phyloP scores from a whole-genome alignment of 2,888 invertebrate genomes.

The Ectemnius lituratus region DNA sequence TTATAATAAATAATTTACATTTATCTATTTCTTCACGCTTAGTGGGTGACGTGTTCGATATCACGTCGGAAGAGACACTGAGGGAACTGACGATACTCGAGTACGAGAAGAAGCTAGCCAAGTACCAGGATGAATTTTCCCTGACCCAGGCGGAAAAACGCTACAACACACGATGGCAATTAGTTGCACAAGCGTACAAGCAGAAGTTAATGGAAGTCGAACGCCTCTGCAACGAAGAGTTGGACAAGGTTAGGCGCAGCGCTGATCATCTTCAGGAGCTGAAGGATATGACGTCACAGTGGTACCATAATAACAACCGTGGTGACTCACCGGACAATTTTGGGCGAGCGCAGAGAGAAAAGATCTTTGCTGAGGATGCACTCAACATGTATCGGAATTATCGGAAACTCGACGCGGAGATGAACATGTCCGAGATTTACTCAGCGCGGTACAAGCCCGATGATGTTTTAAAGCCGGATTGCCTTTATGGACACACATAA shows the following conservation, averaged over 20 bases:
- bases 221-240: slow-evolving; percentile 76
- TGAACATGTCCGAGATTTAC: slow-evolving; percentile 64
- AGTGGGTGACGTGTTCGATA: slow-evolving; percentile 49
- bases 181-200: slow-evolving; percentile 75
- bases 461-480: slow-evolving; percentile 24
- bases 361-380: neutral
- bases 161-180: slow-evolving; percentile 69
- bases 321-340: slow-evolving; percentile 49
- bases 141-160: slow-evolving; percentile 71
- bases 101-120: slow-evolving; percentile 69
- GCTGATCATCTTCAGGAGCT: slow-evolving; percentile 74
- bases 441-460: slow-evolving; percentile 52
- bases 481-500: slow-evolving; percentile 3
- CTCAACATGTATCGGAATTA: slow-evolving; percentile 17
- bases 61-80: slow-evolving; percentile 58
- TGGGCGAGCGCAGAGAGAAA: slow-evolving; percentile 2
- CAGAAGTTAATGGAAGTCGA: slow-evolving; percentile 76
- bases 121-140: slow-evolving; percentile 69
- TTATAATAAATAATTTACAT: too few species aligned
- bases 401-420: slow-evolving; percentile 54
- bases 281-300: slow-evolving; percentile 74
- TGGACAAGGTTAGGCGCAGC: slow-evolving; percentile 74
- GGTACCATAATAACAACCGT: slow-evolving; percentile 62
- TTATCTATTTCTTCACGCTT: too few species aligned
- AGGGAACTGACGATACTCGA: slow-evolving; percentile 65